Conservation (phyloP, 2,113 vertebrate species). For the Spea multiplicata region DNA sequence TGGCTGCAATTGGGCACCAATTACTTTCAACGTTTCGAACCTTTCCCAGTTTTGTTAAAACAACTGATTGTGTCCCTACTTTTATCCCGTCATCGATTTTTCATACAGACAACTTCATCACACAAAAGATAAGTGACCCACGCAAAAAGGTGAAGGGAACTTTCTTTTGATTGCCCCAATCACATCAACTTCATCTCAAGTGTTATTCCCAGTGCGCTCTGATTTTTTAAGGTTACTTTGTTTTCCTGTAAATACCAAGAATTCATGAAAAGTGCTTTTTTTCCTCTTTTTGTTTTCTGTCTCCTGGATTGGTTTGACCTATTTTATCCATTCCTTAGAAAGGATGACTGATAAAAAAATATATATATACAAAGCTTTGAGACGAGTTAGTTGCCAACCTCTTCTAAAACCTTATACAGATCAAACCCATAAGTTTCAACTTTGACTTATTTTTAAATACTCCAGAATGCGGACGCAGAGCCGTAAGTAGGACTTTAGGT, state of each 20-base stretch:
- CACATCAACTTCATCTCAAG: constrained; percentile 15
- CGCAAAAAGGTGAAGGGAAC: not conserved
- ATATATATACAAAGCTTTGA: not conserved
- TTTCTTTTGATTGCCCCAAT: not conserved
- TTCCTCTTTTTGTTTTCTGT: not conserved
- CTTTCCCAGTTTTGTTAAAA: constrained; percentile 18
- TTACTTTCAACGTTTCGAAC: not conserved
- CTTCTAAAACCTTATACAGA: too few relatives aligned
- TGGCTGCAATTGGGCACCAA: not conserved
- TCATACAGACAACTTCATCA: constrained; percentile 4
- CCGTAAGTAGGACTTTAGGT: too few relatives aligned
- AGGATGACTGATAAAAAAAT: too few relatives aligned
- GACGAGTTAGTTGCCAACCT: too few relatives aligned
- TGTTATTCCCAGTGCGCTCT: not conserved
- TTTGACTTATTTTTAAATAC: too few relatives aligned
- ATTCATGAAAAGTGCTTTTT: not conserved
- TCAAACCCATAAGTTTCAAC: too few relatives aligned
- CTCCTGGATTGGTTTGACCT: not conserved
- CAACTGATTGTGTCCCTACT: not conserved
- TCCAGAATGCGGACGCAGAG: too few relatives aligned
- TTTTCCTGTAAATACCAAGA: constrained; percentile 1
- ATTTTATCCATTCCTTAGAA: not conserved
- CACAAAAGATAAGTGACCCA: constrained; percentile 26
- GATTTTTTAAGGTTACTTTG: constrained; percentile 5
- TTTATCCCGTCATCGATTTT: constrained; percentile 24